Base-by-base conservation (phyloP, 2,888 invertebrate species). In the Parnassius apollo region DNA sequence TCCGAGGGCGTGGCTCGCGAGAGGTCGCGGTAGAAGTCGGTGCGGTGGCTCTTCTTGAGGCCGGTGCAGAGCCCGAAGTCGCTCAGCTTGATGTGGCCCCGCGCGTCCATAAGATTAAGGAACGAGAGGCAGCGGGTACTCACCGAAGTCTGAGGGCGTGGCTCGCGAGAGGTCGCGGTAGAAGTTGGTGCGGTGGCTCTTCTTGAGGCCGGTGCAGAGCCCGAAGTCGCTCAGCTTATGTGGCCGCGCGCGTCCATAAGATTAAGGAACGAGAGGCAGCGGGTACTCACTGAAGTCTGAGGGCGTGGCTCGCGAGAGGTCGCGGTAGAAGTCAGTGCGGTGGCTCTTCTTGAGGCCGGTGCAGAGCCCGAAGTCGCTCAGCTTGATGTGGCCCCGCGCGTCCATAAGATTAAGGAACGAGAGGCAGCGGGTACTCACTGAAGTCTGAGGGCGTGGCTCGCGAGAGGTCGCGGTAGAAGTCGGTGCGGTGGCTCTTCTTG, bases 1-100 rank as follows among this genome's bases (percentile, higher is more conserved):
- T 98, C 98, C 48, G 98, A 98, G 62, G 98, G 98, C 80, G 98
- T 98, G 59, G 98, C 98, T 84, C 98, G 96, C 73, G 98, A 98
- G 72, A 98, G 94, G 92, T 99, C 98, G 75, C 99, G 94, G 92
- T 99, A 99, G 92, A 99, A 99, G 88, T 99, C 99, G 65, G 99
- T 99, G 82, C 98, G 95, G 88, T 99, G 99, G 69, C 98, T 98
- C 89, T 99, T 99, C 91, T 99, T 99, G 73, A 99, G 94, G 49
- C 99, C 99, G 45, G 99, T 99, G 87, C 99, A 99, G 68, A 99
- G 93, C 52, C 99, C 99, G 90, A 99, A 99, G 92, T 99, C 99
- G 64, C 99, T 87, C 62, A 94, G 94, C 91, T 99, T 99, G 77
- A 99, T 96, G 92, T 99, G 99, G 65, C 99, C 99, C 18, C n/a